phyloP scores from a whole-genome alignment of 2,113 vertebrate genomes.

The Oplegnathus fasciatus region DNA sequence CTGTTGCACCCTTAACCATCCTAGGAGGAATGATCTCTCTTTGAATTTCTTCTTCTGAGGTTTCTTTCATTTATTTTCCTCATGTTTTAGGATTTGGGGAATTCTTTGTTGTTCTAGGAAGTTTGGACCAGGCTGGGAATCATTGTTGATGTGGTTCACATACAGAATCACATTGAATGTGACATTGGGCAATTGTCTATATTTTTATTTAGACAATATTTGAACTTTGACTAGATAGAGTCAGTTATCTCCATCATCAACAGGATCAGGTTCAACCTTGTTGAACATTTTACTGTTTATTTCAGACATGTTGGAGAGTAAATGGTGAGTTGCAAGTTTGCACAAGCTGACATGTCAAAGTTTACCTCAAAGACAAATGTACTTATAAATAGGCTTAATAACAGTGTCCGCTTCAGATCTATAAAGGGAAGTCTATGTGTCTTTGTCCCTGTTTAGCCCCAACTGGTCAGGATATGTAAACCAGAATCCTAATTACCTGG shows the following conservation, averaged over 20 bases:
- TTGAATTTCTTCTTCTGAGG: neutral
- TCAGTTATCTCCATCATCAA: neutral
- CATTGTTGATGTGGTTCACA: neutral
- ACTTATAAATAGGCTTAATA: neutral
- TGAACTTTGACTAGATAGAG: too few species aligned
- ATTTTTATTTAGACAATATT: neutral
- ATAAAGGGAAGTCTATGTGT: conserved; percentile 15
- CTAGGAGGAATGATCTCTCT: neutral
- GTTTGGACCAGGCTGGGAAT: neutral
- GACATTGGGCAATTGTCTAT: neutral
- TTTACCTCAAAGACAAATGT: neutral
- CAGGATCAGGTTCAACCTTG: neutral
- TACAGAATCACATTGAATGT: neutral
- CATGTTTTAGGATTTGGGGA: neutral
- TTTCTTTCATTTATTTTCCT: neutral
- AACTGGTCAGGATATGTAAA: conserved; percentile 58
- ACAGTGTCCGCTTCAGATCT: neutral
- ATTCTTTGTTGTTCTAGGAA: neutral
- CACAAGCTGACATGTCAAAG: neutral
- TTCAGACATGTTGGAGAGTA: neutral
- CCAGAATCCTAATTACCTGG: conserved; percentile 67
- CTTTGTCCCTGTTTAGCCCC: conserved; percentile 18
- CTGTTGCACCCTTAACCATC: neutral
- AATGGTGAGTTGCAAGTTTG: neutral
- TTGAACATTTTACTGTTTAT: neutral